A percentile compares a stretch with the other conserved stretches of the same genome.
Conservation (phyloP, 2,113 vertebrate species). For the Aldabrachelys gigantea region DNA sequence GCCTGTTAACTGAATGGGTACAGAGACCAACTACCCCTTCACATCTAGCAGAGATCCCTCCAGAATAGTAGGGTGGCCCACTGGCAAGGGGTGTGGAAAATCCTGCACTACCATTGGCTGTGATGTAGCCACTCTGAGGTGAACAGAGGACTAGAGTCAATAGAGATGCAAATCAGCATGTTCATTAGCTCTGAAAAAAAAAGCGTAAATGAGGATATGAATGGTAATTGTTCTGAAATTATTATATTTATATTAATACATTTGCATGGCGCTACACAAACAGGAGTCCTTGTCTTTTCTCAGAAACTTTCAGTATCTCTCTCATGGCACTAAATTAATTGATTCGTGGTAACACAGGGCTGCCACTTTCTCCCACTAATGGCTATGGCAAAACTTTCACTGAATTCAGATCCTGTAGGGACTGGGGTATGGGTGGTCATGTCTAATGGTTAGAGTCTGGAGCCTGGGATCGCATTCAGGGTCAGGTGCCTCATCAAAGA, state of each 20-base stretch:
- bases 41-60: background rate
- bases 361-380: background rate
- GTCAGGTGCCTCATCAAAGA: too few relatives aligned
- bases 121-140: background rate
- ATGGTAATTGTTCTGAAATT: background rate
- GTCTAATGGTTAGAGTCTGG: too few relatives aligned
- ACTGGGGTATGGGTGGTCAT: too few relatives aligned
- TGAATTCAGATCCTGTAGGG: background rate
- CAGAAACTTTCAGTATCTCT: background rate
- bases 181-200: background rate
- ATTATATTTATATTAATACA: background rate
- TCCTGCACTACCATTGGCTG: background rate
- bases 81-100: background rate
- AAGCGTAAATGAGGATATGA: background rate
- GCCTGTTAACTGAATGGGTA: background rate
- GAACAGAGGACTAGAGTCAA: fast-evolving
- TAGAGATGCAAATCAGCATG: background rate
- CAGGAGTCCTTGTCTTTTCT: background rate
- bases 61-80: background rate
- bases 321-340: background rate
- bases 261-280: background rate
- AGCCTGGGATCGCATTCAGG: too few relatives aligned
- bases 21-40: background rate
- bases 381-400: background rate
- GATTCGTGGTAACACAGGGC: background rate